These are phyloP conservation scores for Oncopodura yosiiana DNA, from an alignment of 1,140 invertebrate species.

Conservation along the genomic window DNA sequence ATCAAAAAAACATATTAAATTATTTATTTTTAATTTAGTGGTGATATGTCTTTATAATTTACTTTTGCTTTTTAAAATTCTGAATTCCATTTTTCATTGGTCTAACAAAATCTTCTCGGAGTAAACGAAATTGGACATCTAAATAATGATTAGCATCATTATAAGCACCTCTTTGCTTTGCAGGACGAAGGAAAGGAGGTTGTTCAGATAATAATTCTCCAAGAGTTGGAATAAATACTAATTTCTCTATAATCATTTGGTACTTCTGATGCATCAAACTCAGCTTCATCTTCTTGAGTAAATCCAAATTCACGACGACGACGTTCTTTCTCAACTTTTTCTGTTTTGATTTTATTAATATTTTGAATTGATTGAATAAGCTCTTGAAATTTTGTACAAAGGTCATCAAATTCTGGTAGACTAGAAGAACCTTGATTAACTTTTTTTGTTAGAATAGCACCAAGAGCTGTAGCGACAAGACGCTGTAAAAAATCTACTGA, in stretches of 20 bases:
- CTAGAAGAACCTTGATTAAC: too few species aligned
- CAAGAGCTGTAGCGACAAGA: too few species aligned
- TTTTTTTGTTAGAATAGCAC: too few species aligned
- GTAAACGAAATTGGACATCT: conserved; percentile 61
- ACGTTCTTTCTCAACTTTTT: not conserved
- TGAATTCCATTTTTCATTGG: conserved; percentile 24
- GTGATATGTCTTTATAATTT: not conserved
- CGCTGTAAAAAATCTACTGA: too few species aligned
- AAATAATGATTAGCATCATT: conserved; percentile 58
- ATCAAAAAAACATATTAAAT: not conserved
- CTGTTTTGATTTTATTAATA: not conserved
- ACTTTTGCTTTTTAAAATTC: conserved; percentile 11
- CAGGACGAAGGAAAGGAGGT: conserved; percentile 45
- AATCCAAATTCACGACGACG: not conserved
- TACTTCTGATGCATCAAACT: conserved; percentile 8
- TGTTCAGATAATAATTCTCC: conserved; percentile 13
- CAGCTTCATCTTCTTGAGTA: conserved; percentile 9
- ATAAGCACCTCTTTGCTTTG: conserved; percentile 53
- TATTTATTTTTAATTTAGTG: not conserved
- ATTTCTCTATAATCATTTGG: conserved; percentile 23
- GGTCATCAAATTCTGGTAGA: too few species aligned
- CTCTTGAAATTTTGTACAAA: too few species aligned
- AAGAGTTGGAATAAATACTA: conserved; percentile 16
- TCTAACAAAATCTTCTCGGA: conserved; percentile 48
- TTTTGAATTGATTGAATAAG: too few species aligned